These are phyloP conservation scores for Melanophora roralis DNA, from an alignment of 2,888 invertebrate species.

Conservation along the genomic window DNA sequence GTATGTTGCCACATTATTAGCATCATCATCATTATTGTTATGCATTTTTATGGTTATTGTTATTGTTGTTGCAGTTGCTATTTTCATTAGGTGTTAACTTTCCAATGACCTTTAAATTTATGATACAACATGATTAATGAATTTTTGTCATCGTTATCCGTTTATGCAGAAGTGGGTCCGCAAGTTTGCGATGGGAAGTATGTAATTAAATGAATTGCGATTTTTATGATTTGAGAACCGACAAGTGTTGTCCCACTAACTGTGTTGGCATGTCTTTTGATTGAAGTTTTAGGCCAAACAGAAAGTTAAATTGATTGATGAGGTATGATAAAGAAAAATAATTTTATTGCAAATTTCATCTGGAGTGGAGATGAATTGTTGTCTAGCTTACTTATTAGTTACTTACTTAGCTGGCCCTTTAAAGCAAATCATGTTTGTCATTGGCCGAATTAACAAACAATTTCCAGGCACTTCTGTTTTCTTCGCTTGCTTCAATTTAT, in stretches of 20 bases:
- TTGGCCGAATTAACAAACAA: too few relatives aligned
- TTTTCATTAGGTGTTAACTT: conserved; percentile 64
- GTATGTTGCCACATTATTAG: conserved; percentile 14
- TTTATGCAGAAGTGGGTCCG: not conserved
- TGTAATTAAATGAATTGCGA: conserved; percentile 23
- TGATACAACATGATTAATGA: conserved; percentile 34
- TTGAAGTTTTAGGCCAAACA: not conserved
- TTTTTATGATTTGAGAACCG: not conserved
- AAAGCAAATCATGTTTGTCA: too few relatives aligned
- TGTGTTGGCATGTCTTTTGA: not conserved
- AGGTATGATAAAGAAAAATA: not conserved
- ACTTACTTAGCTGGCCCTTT: too few relatives aligned
- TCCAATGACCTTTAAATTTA: conserved; percentile 54
- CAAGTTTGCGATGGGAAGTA: not conserved
- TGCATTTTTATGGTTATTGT: not conserved
- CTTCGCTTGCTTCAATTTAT: too few relatives aligned
- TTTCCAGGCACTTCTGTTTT: too few relatives aligned
- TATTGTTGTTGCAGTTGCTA: conserved; percentile 4
- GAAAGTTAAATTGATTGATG: not conserved
- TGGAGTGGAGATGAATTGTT: too few relatives aligned
- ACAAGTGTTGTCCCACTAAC: not conserved
- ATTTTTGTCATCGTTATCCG: not conserved
- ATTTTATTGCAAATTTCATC: too few relatives aligned
- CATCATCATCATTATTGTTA: conserved; percentile 12
- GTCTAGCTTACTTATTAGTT: too few relatives aligned